Evolutionary conservation across 2,113 vertebrate species (phyloP).

Genomic region (Oncorhynchus mykiss): DNA sequence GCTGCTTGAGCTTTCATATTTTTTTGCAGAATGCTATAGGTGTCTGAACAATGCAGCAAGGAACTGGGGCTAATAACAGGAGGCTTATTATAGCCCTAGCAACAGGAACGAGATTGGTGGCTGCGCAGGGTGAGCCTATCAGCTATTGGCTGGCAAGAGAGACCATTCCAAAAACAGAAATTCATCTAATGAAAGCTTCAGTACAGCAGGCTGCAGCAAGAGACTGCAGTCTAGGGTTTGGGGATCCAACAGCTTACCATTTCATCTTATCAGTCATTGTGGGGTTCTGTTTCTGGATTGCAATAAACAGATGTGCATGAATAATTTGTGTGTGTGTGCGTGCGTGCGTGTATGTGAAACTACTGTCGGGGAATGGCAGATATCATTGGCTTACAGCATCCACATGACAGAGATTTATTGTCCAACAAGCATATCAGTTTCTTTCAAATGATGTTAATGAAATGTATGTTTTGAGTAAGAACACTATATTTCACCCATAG

Average conservation of each 20-base stretch:
- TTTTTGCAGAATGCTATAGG: constrained; percentile 69
- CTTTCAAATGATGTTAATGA: constrained; percentile 8
- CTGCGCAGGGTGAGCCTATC: constrained; percentile 41
- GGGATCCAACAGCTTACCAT: constrained; percentile 41
- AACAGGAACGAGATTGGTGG: constrained; percentile 73
- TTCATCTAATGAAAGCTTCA: constrained; percentile 73
- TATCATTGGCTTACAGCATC: neutral
- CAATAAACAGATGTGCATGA: constrained; percentile 34
- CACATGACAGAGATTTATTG: neutral
- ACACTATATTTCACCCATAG: constrained; percentile 15
- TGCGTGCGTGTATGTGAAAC: neutral
- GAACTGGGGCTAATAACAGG: constrained; percentile 53
- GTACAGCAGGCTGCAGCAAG: constrained; percentile 68
- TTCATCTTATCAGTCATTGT: constrained; percentile 49
- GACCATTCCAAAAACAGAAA: constrained; percentile 65
- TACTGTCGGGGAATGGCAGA: neutral
- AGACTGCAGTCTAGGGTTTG: constrained; percentile 63
- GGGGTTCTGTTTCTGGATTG: constrained; percentile 9
- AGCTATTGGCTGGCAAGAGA: constrained; percentile 67
- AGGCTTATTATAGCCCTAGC: constrained; percentile 76
- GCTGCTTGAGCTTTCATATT: constrained; percentile 46
- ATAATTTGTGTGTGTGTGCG: constrained; percentile 19
- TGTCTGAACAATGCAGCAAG: constrained; percentile 68
- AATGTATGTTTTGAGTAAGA: neutral
- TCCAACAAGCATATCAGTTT: neutral